Conservation (phyloP, 1,140 invertebrate species). For the Drosophila persimilis region DNA sequence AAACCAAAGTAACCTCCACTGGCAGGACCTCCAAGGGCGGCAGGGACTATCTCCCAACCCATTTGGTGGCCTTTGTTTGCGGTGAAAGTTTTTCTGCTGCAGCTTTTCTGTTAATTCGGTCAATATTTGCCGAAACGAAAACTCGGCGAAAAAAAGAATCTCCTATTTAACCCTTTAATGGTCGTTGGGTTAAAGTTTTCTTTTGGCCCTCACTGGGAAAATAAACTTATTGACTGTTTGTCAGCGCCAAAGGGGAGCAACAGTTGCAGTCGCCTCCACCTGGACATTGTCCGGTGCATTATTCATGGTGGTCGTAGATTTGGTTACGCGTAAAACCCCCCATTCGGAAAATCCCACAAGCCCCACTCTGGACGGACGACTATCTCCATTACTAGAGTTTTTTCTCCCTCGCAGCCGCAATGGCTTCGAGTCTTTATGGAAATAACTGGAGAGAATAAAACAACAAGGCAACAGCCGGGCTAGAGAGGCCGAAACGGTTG, state of each 20-base stretch:
- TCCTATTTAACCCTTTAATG: conserved; percentile 78
- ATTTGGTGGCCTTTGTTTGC: conserved; percentile 62
- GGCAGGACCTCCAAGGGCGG: neutral
- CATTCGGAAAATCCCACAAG: neutral
- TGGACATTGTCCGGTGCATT: conserved; percentile 25
- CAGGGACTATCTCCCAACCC: conserved; percentile 8
- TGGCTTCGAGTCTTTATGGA: conserved; percentile 39
- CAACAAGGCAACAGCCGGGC: too few species aligned
- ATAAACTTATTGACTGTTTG: conserved; percentile 44
- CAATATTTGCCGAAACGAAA: conserved; percentile 81
- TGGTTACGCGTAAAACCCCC: conserved; percentile 28
- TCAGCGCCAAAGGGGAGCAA: conserved; percentile 8
- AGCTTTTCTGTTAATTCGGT: conserved; percentile 75
- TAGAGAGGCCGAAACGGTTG: too few species aligned
- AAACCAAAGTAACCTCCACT: conserved; percentile 22
- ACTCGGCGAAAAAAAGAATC: conserved; percentile 61
- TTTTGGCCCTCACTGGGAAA: conserved; percentile 4
- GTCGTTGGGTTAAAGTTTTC: conserved; percentile 53
- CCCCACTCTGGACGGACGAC: too few species aligned
- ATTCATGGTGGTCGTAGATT: conserved; percentile 54
- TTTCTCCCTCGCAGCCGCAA: conserved; percentile 14
- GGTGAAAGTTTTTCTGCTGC: conserved; percentile 63
- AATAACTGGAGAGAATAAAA: conserved; percentile 10
- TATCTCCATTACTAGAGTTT: neutral
- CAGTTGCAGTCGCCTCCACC: conserved; percentile 12